phyloP scores from a whole-genome alignment of 2,797 vertebrate species.

The Typhlichthys subterraneus region DNA sequence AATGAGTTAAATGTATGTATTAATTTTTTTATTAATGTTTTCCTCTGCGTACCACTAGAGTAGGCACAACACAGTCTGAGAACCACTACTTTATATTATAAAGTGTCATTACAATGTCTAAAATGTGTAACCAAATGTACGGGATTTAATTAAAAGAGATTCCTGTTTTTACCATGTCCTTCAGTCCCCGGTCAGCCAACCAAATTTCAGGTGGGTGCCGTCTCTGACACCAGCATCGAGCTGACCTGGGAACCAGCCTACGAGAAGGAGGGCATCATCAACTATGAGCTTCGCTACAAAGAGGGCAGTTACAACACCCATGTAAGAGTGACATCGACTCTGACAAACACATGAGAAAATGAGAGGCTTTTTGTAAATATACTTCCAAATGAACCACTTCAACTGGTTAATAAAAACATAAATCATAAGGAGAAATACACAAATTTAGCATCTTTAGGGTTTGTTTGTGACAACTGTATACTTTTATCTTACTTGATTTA shows the following conservation, averaged over 20 bases:
- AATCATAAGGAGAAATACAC: not conserved
- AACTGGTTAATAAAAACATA: not conserved
- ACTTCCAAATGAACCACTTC: not conserved
- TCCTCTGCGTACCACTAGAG: too few species aligned
- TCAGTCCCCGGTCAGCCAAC: conserved; percentile 87
- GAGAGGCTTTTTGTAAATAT: too few species aligned
- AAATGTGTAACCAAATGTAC: not conserved
- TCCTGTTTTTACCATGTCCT: conserved; percentile 13
- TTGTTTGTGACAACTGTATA: not conserved
- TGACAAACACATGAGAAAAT: not conserved
- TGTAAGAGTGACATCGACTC: conserved; percentile 68
- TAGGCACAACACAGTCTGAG: too few species aligned
- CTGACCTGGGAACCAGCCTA: conserved; percentile 91
- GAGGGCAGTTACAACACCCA: conserved; percentile 82
- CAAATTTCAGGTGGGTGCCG: conserved; percentile 92
- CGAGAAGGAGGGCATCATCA: conserved; percentile 91
- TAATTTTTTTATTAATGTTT: too few species aligned
- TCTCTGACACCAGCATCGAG: conserved; percentile 90
- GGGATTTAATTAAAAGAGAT: not conserved
- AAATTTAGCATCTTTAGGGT: not conserved
- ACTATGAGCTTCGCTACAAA: conserved; percentile 89
- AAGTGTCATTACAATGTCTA: too few species aligned
- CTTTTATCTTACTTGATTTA: not conserved
- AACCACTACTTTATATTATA: too few species aligned
- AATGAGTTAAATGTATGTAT: too few species aligned